A percentile compares a stretch with the other conserved stretches of the same genome.
These are phyloP conservation scores for Pitta sordida DNA, from an alignment of 2,113 vertebrate species.

Conservation along the genomic window DNA sequence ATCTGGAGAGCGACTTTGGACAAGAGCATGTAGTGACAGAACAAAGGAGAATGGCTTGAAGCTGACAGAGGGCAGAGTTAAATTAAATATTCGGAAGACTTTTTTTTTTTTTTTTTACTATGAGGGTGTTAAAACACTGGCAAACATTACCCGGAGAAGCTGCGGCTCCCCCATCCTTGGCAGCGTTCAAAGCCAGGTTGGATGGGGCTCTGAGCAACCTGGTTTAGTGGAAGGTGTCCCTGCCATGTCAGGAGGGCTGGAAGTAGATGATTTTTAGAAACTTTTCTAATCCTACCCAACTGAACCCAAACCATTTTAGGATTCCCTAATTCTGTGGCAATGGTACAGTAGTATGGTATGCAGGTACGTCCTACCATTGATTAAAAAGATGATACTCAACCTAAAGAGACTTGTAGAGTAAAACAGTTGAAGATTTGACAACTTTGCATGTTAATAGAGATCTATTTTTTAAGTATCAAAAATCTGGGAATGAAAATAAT, in stretches of 20 bases:
- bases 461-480: neutral
- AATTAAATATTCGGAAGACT: neutral
- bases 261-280: neutral
- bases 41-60: neutral
- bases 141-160: neutral
- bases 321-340: neutral
- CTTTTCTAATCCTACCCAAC: no score
- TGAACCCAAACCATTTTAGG: neutral
- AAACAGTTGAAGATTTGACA: neutral
- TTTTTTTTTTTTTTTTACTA: neutral
- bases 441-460: fast-evolving
- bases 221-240: neutral
- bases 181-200: no score
- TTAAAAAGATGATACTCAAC: neutral
- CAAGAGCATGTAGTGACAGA: neutral
- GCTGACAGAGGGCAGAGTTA: neutral
- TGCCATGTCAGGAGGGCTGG: neutral
- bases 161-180: neutral
- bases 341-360: fast-evolving
- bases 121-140: neutral
- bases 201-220: neutral
- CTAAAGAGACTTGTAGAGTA: neutral
- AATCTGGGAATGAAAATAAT: neutral
- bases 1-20: neutral
- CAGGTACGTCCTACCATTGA: neutral